phyloP scores from a whole-genome alignment of 2,888 invertebrate genomes.

The Chalcis sispes region DNA sequence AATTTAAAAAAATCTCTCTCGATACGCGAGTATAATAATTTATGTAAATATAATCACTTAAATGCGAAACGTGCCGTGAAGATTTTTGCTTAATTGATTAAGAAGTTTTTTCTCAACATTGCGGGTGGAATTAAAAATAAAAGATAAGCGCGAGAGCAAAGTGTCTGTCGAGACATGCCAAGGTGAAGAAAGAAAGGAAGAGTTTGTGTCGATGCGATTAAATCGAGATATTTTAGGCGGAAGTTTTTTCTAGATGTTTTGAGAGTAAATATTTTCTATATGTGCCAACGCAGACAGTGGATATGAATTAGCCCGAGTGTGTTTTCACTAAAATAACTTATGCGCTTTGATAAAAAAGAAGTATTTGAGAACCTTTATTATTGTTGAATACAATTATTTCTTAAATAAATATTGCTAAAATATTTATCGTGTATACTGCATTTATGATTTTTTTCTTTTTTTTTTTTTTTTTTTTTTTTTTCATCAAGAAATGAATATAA shows the following conservation, averaged over 20 bases:
- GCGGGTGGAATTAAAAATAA: conserved; percentile 13
- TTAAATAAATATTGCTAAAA: too few species aligned
- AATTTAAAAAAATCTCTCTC: too few species aligned
- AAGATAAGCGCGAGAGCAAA: neutral
- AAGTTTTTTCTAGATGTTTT: conserved; percentile 34
- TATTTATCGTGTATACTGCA: too few species aligned
- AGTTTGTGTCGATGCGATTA: conserved; percentile 21
- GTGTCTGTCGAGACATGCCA: conserved; percentile 4
- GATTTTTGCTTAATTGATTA: conserved; percentile 6
- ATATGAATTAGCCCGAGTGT: conserved; percentile 20
- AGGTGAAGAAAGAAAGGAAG: conserved; percentile 32
- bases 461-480: too few species aligned
- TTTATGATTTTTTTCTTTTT: too few species aligned
- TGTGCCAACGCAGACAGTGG: neutral
- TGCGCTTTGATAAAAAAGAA: neutral
- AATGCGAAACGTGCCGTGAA: neutral
- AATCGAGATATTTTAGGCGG: conserved; percentile 32
- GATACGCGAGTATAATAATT: conserved; percentile 6
- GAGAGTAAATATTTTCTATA: conserved; percentile 42
- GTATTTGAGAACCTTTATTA: neutral
- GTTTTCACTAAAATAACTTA: neutral
- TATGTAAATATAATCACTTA: neutral
- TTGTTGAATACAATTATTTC: too few species aligned
- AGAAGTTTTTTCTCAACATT: neutral
- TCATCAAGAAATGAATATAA: too few species aligned